These are phyloP conservation scores for Drosophila fungiperda DNA, from an alignment of 2,888 invertebrate species.

Conservation along the genomic window DNA sequence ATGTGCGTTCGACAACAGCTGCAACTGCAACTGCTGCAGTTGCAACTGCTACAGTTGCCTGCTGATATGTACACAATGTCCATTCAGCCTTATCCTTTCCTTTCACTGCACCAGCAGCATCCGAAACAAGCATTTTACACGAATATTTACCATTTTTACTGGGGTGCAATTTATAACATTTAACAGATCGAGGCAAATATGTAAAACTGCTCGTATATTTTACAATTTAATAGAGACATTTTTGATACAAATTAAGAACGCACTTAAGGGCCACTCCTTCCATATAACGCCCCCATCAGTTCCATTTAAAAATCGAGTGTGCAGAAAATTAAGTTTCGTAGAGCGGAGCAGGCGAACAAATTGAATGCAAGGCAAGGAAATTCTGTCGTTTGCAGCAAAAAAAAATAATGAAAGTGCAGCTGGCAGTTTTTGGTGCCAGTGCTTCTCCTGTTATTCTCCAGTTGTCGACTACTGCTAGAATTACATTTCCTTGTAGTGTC, in stretches of 20 bases:
- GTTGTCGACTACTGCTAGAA: conserved; percentile 14
- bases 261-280: conserved; percentile 23
- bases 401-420: conserved; percentile 67
- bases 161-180: conserved; percentile 58
- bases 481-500: conserved; percentile 46
- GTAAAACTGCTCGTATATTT: conserved; percentile 40
- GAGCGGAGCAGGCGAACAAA: conserved; percentile 16
- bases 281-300: neutral
- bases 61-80: conserved; percentile 44
- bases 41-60: conserved; percentile 2
- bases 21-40: neutral
- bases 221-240: conserved; percentile 72
- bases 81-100: conserved; percentile 65
- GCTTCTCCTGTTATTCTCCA: conserved; percentile 7
- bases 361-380: conserved; percentile 60
- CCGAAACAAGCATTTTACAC: conserved; percentile 54
- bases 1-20: conserved; percentile 23
- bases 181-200: conserved; percentile 21
- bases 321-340: conserved; percentile 72
- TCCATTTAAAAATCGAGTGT: conserved; percentile 66
- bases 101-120: conserved; percentile 63
- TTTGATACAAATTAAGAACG: conserved; percentile 69
- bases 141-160: conserved; percentile 33
- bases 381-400: conserved; percentile 55
- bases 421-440: neutral